Percentiles rank a stretch among this genome's conserved stretches.
These are phyloP conservation scores for Eristalinus sepulchralis DNA, from an alignment of 2,888 invertebrate genomes.

Conservation along the genomic window DNA sequence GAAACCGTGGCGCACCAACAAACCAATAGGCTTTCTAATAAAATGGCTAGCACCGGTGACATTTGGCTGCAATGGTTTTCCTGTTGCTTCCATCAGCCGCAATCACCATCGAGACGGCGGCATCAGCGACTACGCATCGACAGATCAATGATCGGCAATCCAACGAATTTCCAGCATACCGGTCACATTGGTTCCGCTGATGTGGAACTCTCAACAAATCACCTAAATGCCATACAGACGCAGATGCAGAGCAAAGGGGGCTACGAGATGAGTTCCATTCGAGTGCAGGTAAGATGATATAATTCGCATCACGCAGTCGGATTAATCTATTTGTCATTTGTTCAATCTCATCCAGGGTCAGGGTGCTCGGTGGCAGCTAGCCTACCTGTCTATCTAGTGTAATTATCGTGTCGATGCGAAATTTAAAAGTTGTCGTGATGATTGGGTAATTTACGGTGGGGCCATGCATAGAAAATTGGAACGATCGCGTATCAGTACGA, in stretches of 20 bases:
- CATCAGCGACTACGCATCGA: conserved; percentile 90
- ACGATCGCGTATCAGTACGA: background rate
- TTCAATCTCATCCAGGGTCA: background rate
- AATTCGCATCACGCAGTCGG: background rate
- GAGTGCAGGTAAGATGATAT: conserved; percentile 78
- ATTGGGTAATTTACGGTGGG: background rate
- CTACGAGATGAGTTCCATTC: conserved; percentile 86
- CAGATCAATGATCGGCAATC: conserved; percentile 97
- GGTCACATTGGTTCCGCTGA: conserved; percentile 94
- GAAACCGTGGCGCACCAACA: conserved; percentile 74
- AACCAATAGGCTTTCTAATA: conserved; percentile 73
- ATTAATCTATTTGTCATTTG: background rate
- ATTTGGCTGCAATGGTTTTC: conserved; percentile 96
- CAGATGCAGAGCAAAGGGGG: conserved; percentile 99
- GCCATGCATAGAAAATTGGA: background rate
- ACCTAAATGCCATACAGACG: conserved; percentile 93
- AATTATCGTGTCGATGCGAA: background rate
- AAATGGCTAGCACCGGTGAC: conserved; percentile 89
- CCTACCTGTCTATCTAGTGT: background rate
- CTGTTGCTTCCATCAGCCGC: conserved; percentile 92
- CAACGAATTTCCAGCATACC: conserved; percentile 97
- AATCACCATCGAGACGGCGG: conserved; percentile 86
- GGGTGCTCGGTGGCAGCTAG: background rate
- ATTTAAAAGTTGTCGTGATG: background rate
- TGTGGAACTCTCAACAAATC: conserved; percentile 90